Percentiles rank a stretch among this genome's conserved stretches.
These are phyloP conservation scores for Yponomeuta plumbellus DNA, from an alignment of 2,888 invertebrate genomes.

Conservation along the genomic window DNA sequence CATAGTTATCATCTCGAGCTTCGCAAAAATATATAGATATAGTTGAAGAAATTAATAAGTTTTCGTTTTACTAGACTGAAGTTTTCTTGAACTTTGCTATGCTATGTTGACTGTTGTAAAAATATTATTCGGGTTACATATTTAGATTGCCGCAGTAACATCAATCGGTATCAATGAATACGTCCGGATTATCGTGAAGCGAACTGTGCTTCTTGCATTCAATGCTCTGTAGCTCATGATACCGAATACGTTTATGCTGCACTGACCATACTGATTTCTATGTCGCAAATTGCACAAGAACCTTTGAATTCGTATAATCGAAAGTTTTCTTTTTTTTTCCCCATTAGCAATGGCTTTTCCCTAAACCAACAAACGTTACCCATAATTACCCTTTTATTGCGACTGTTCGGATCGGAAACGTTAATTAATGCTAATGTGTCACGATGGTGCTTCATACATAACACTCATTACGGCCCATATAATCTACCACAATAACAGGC, in stretches of 20 bases:
- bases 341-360: neutral
- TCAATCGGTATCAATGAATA: neutral
- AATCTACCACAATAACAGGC: neutral
- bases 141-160: neutral
- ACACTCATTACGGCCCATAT: constrained; percentile 1
- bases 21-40: neutral
- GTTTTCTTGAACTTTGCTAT: neutral
- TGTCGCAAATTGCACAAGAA: too few relatives aligned
- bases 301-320: too few relatives aligned
- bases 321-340: neutral
- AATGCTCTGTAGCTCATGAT: too few relatives aligned
- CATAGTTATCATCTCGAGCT: neutral
- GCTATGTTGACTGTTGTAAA: neutral
- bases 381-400: constrained; percentile 37
- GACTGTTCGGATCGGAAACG: constrained; percentile 46
- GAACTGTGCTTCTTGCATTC: too few relatives aligned
- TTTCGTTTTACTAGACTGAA: too few relatives aligned
- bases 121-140: neutral
- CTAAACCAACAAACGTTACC: constrained; percentile 18
- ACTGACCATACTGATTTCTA: too few relatives aligned
- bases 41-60: neutral
- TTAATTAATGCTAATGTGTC: constrained; percentile 57
- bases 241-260: too few relatives aligned
- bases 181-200: neutral
- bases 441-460: constrained; percentile 29